These are phyloP conservation scores for Acrobasis suavella DNA, from an alignment of 2,888 invertebrate genomes.

Conservation along the genomic window DNA sequence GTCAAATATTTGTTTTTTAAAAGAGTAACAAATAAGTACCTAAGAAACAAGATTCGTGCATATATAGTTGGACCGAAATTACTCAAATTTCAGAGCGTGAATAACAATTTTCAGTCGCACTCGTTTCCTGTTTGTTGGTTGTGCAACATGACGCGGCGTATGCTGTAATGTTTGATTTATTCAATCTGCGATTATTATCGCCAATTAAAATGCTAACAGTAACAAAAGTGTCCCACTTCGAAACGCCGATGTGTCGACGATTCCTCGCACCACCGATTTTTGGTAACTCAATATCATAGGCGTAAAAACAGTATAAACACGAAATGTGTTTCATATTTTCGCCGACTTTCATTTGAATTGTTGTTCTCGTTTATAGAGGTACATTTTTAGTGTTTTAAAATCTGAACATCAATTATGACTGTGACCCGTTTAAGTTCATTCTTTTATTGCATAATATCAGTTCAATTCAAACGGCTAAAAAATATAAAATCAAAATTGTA, in stretches of 20 bases:
- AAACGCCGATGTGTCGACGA: constrained; percentile 2
- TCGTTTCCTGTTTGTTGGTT: constrained; percentile 1
- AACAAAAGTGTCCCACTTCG: constrained; percentile 10
- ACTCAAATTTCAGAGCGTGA: neutral
- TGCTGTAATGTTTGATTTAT: constrained; percentile 19
- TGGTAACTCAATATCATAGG: constrained; percentile 5
- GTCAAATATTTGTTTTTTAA: no score
- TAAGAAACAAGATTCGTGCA: no score
- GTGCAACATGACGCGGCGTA: neutral
- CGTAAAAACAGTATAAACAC: neutral
- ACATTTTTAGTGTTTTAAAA: neutral
- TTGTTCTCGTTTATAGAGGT: neutral
- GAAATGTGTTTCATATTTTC: constrained; percentile 1
- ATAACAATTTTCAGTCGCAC: constrained; percentile 1
- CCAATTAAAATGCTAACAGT: constrained; percentile 13
- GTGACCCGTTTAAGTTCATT: neutral
- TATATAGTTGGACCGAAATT: neutral
- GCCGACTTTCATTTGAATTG: constrained; percentile 1
- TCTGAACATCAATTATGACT: neutral
- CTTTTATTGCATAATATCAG: neutral
- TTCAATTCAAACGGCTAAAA: neutral
- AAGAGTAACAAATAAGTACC: no score
- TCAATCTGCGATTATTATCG: constrained; percentile 10
- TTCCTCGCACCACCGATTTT: constrained; percentile 11
- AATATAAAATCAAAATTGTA: no score